Conservation (phyloP, 2,113 vertebrate genomes). For the Tonatia bakeri region DNA sequence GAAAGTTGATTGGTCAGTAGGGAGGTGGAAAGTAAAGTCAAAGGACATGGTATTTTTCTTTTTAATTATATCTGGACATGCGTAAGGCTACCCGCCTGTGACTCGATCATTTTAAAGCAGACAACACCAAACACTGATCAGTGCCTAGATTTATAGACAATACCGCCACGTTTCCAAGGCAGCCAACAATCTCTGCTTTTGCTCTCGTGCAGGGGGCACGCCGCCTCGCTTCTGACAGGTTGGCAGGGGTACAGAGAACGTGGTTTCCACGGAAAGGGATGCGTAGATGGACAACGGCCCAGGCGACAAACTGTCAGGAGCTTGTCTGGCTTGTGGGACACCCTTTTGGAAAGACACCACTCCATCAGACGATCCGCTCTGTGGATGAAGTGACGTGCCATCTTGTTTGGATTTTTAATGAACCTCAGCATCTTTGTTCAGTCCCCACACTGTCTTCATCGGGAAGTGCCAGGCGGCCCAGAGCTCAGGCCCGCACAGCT, state of each 20-base stretch:
- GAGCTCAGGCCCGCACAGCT: neutral
- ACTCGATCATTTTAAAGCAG: neutral
- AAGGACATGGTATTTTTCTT: neutral
- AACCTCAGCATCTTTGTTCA: neutral
- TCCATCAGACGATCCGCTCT: neutral
- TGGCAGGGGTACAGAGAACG: slow-evolving; percentile 34
- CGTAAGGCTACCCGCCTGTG: slow-evolving; percentile 34
- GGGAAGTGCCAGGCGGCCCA: neutral
- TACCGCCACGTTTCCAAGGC: neutral
- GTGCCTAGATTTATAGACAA: slow-evolving; percentile 17
- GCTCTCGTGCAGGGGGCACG: neutral
- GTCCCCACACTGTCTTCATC: neutral
- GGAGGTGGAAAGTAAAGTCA: neutral
- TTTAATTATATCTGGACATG: neutral
- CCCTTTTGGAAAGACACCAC: neutral
- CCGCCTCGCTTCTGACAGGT: neutral
- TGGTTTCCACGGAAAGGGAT: slow-evolving; percentile 28
- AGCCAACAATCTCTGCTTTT: neutral
- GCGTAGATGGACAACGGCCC: slow-evolving; percentile 32
- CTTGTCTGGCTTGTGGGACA: neutral
- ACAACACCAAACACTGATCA: slow-evolving; percentile 1
- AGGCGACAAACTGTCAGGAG: neutral
- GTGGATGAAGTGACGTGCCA: accelerated
- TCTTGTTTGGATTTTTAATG: neutral
- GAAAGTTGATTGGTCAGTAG: neutral